Conservation (phyloP, 2,113 vertebrate genomes). For the Bettongia penicillata region DNA sequence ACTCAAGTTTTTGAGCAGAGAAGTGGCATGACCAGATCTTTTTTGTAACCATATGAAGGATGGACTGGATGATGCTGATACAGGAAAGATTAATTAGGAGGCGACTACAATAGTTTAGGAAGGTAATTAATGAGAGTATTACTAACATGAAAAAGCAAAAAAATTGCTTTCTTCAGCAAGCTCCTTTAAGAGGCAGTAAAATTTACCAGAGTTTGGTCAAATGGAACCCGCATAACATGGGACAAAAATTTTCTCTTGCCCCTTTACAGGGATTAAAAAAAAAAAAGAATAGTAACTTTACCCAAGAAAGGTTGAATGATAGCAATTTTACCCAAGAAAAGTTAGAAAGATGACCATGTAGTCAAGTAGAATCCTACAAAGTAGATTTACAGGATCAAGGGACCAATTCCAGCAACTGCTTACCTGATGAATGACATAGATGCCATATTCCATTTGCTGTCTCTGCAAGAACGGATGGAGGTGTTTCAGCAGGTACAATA, state of each 20-base stretch:
- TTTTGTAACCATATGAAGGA: too few species aligned
- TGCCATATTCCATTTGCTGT: conserved; percentile 94
- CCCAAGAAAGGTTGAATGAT: neutral
- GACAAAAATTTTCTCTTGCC: conserved; percentile 13
- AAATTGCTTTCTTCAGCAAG: neutral
- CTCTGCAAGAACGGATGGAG: conserved; percentile 96
- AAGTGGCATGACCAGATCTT: neutral
- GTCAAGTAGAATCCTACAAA: neutral
- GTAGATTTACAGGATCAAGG: neutral
- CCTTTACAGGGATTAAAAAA: neutral
- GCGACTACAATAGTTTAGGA: neutral
- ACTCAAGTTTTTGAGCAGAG: neutral
- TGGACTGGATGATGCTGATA: neutral
- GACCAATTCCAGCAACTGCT: conserved; percentile 20
- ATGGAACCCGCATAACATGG: neutral
- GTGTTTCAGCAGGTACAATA: conserved; percentile 93
- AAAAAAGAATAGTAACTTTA: neutral
- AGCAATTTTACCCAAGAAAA: neutral
- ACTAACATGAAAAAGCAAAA: neutral
- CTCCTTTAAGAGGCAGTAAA: neutral
- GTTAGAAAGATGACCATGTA: fast-evolving
- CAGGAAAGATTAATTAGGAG: neutral
- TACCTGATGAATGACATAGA: conserved; percentile 98
- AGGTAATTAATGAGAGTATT: neutral
- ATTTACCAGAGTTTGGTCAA: neutral